These are phyloP conservation scores for Pedetes capensis DNA, from an alignment of 2,113 vertebrate genomes.

Conservation along the genomic window DNA sequence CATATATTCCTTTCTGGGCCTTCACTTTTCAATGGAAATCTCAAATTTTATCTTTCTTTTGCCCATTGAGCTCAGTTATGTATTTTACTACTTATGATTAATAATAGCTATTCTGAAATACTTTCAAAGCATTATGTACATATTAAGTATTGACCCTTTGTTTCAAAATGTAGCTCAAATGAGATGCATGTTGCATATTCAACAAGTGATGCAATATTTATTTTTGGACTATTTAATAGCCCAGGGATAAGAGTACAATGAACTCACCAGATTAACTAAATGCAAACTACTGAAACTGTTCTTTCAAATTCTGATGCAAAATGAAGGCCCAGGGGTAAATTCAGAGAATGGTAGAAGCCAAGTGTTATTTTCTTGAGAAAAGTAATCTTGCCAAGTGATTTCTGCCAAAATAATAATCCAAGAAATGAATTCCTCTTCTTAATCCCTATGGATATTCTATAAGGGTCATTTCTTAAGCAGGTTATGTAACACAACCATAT, in stretches of 20 bases:
- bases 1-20: neutral
- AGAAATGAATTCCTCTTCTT: neutral
- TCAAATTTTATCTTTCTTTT: neutral
- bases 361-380: neutral
- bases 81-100: constrained; percentile 5
- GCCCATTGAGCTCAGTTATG: neutral
- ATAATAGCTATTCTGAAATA: constrained; percentile 15
- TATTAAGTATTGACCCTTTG: constrained; percentile 36
- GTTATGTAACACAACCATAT: neutral
- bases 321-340: neutral
- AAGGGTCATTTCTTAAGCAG: neutral
- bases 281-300: neutral
- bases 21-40: neutral
- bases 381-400: constrained; percentile 23
- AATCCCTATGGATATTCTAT: neutral
- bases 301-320: constrained; percentile 24
- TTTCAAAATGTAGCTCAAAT: constrained; percentile 35
- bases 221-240: constrained; percentile 26
- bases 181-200: constrained; percentile 20
- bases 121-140: constrained; percentile 19
- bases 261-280: neutral
- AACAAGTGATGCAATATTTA: constrained; percentile 42
- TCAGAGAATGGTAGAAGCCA: neutral
- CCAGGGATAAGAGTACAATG: neutral
- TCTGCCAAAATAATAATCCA: constrained; percentile 43